A percentile compares a stretch with the other conserved stretches of the same genome.
phyloP scores from a whole-genome alignment of 2,113 vertebrate species.

The Corvus cornix region DNA sequence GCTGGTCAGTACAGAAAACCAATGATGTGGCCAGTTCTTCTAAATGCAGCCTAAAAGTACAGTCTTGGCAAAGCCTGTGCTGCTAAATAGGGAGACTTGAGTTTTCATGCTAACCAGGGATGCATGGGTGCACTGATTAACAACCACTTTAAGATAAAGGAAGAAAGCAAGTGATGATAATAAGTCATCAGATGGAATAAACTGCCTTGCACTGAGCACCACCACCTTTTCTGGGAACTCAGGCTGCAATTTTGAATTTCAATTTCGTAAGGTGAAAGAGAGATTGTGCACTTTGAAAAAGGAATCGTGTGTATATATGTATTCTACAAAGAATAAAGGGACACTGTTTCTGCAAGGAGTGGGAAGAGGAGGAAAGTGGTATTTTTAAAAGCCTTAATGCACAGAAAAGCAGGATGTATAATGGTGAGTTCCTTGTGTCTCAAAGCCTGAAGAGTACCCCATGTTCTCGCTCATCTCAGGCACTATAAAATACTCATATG shows the following conservation, averaged over 20 bases:
- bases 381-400: conserved; percentile 24
- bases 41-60: neutral
- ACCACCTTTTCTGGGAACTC: neutral
- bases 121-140: neutral
- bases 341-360: neutral
- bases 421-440: neutral
- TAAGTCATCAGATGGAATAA: neutral
- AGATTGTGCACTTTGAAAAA: neutral
- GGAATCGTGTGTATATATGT: neutral
- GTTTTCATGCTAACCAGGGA: neutral
- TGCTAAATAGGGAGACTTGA: neutral
- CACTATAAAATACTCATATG: neutral
- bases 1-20: neutral
- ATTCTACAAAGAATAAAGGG: neutral
- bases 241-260: neutral
- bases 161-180: neutral
- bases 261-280: neutral
- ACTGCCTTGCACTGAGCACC: neutral
- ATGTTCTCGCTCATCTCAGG: neutral
- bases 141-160: neutral
- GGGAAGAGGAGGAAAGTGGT: neutral
- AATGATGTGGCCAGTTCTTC: neutral
- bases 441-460: neutral
- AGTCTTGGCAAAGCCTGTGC: neutral
- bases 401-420: neutral